Evolutionary conservation across 2,797 vertebrate genomes (phyloP).

Genomic region (Acipenser oxyrinchus): DNA sequence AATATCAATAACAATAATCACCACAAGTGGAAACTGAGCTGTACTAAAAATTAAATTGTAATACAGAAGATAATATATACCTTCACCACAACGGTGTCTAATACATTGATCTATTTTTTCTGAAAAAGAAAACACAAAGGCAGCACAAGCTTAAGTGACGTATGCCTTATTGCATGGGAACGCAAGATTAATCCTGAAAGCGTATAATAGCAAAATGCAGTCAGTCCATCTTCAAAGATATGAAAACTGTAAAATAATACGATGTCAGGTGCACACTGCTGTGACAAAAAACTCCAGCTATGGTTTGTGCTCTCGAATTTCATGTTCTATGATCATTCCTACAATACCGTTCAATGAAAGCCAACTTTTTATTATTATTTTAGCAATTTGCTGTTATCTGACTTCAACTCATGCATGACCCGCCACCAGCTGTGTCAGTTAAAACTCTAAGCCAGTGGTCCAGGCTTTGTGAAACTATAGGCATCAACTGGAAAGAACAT

Average conservation of each 20-base stretch:
- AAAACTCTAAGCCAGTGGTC: constrained; percentile 21
- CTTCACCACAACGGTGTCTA: no score
- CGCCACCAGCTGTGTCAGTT: constrained; percentile 19
- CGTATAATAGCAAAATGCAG: constrained; percentile 23
- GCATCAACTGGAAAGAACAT: background rate
- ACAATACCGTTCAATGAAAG: constrained; percentile 12
- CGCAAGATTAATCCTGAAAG: constrained; percentile 18
- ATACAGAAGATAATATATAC: no score
- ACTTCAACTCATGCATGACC: constrained; percentile 18
- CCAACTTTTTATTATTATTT: constrained; percentile 18
- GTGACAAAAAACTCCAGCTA: constrained; percentile 14
- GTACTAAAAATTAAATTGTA: no score
- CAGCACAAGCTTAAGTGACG: background rate
- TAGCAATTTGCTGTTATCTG: constrained; percentile 16
- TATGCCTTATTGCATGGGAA: background rate
- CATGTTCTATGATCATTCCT: constrained; percentile 10
- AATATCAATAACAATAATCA: no score
- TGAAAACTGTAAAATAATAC: constrained; percentile 22
- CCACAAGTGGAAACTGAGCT: no score
- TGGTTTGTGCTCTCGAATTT: constrained; percentile 23
- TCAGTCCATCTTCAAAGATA: constrained; percentile 32
- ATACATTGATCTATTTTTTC: background rate
- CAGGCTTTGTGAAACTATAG: background rate
- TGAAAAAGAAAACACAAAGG: background rate
- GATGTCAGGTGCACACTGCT: constrained; percentile 4